Base-by-base conservation (phyloP, 2,888 invertebrate species). In the Protodeltote pygarga region DNA sequence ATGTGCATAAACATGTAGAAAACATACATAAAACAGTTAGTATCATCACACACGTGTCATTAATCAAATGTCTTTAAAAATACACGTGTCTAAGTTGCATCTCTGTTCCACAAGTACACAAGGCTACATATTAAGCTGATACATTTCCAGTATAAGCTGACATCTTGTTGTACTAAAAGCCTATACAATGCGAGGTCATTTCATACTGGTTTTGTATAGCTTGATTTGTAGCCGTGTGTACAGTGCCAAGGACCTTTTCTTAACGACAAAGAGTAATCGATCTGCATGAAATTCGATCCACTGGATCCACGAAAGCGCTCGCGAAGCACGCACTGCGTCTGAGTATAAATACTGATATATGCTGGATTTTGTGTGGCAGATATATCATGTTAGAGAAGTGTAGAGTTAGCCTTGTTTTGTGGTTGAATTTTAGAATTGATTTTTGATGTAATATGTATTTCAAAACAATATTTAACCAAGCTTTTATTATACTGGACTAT, bases 211-310 rank as follows among this genome's bases (percentile, higher is more conserved):
- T 17, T 16, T 33, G 38, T 39, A n/a, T 39, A 9, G 10, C 10
- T 24, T 10, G 20, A 58, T 33, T 58, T 58, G 52, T 38, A 47
- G 25, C 16, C 58, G 52, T 58, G 47, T 58, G 32, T 29, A 53
- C 53, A 58, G 58, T 58, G 47, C 58, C 58, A 58, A 65, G 61
- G 64, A 62, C 65, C 63, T 64, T 68, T 58, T 64, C 67, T 65
- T 50, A 69, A 71, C 71, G 75, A 78, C 77, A 77, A 77, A 79
- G 77, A 83, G 87, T 83, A 89, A 89, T 87, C 86, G 89, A 88
- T 85, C 84, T 68, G 72, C 63, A 72, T 83, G 85, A 84, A 88
- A 88, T 80, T 81, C n/a, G 84, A 89, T 87, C 85, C 81, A 62
- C 68, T 73, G 73, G 78, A 86, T 85, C 84, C 87, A 74, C 75